Evolutionary conservation across 1,140 invertebrate genomes (phyloP).

Genomic region (Pygmarrhopalites habei): DNA sequence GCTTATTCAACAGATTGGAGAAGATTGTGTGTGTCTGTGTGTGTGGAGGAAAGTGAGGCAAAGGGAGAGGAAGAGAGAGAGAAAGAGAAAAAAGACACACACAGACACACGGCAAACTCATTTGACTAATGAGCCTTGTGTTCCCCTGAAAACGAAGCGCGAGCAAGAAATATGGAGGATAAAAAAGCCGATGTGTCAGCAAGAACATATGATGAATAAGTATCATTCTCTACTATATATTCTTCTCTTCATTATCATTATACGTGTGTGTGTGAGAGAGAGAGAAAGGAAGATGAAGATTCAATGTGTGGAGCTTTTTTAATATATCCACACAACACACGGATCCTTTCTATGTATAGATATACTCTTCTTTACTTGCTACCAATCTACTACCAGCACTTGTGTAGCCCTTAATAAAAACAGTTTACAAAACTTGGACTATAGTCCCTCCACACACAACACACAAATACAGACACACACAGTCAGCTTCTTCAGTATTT

Average conservation of each 20-base stretch:
- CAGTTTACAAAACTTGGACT: too few species aligned
- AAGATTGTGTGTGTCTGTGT: background rate
- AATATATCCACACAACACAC: too few species aligned
- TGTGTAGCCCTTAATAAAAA: too few species aligned
- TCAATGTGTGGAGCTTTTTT: too few species aligned
- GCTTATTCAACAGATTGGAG: constrained; percentile 19
- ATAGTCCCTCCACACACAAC: too few species aligned
- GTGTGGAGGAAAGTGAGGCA: background rate
- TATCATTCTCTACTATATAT: background rate
- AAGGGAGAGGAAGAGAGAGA: constrained; percentile 3
- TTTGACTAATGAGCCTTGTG: constrained; percentile 34
- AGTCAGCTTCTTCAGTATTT: too few species aligned
- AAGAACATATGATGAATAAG: background rate
- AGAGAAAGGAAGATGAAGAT: too few species aligned
- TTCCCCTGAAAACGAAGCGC: constrained; percentile 14
- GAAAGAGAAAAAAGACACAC: constrained; percentile 9
- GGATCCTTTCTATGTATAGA: too few species aligned
- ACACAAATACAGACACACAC: too few species aligned
- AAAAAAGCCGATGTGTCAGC: constrained; percentile 26
- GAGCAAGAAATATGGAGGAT: constrained; percentile 14
- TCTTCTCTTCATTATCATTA: constrained; percentile 6
- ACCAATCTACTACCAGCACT: too few species aligned
- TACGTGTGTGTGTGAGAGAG: too few species aligned
- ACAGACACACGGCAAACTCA: constrained; percentile 19
- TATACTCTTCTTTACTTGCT: too few species aligned